Conservation (phyloP, 2,888 invertebrate species). For the Lordiphosa fenestrarum region DNA sequence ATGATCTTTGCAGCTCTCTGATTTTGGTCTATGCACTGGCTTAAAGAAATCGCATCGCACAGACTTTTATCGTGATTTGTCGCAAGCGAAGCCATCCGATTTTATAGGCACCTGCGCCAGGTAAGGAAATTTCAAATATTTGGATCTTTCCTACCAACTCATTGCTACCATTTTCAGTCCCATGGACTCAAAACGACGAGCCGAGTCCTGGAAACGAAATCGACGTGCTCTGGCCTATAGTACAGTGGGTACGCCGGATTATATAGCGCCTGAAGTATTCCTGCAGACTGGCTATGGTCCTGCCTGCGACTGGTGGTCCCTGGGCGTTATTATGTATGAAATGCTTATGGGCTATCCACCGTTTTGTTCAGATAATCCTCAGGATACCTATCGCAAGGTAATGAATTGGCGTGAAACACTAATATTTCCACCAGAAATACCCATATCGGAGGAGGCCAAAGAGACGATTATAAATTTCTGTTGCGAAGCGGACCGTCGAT, state of each 20-base stretch:
- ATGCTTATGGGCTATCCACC: conserved; percentile 99
- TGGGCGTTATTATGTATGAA: conserved; percentile 99
- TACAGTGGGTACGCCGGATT: conserved; percentile 98
- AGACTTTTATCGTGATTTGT: conserved; percentile 98
- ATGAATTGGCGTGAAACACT: conserved; percentile 99
- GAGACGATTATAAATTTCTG: conserved; percentile 98
- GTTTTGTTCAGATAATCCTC: conserved; percentile 95
- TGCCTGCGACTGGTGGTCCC: conserved; percentile 99
- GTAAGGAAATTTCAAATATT: conserved; percentile 43
- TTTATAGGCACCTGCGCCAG: conserved; percentile 84
- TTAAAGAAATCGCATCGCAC: conserved; percentile 99
- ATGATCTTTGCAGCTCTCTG: conserved; percentile 84
- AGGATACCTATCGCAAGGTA: conserved; percentile 86
- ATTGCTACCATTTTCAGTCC: conserved; percentile 81
- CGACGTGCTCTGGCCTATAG: conserved; percentile 96
- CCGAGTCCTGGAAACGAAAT: conserved; percentile 99
- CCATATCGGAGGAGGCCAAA: conserved; percentile 98
- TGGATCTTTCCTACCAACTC: neutral
- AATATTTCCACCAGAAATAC: conserved; percentile 99
- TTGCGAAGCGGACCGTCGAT: conserved; percentile 95
- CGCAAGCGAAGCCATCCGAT: conserved; percentile 97
- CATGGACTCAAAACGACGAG: conserved; percentile 98
- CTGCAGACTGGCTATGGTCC: conserved; percentile 98
- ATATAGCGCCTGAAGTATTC: conserved; percentile 99
- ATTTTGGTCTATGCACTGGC: conserved; percentile 99